phyloP scores from a whole-genome alignment of 2,888 invertebrate species.

The Ochropacha duplaris region DNA sequence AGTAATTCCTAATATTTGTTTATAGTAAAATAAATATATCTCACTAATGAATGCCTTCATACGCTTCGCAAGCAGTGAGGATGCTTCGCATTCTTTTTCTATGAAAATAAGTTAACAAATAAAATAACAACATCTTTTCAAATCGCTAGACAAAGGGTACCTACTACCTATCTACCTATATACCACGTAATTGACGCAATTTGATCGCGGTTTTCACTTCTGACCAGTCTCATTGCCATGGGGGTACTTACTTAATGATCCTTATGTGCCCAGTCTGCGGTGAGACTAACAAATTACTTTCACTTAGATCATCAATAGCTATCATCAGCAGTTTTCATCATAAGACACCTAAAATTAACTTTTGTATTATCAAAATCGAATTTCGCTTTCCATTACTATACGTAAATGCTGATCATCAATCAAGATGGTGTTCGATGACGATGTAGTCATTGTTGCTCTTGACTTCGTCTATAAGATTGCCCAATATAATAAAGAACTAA shows the following conservation, averaged over 20 bases:
- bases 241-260: constrained; percentile 40
- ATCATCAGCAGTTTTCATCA: constrained; percentile 39
- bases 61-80: not conserved
- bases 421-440: constrained; percentile 23
- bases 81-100: not conserved
- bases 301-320: constrained; percentile 50
- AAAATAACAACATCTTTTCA: constrained; percentile 8
- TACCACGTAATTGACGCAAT: constrained; percentile 20
- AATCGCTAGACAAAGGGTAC: constrained; percentile 4
- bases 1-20: not conserved
- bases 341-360: constrained; percentile 41
- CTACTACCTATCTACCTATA: constrained; percentile 4
- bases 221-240: constrained; percentile 29
- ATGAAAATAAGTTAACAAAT: not conserved
- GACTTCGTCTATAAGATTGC: constrained; percentile 5
- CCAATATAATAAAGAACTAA: constrained; percentile 7
- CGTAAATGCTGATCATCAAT: constrained; percentile 28
- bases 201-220: constrained; percentile 41
- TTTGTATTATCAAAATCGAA: constrained; percentile 30
- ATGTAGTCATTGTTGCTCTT: constrained; percentile 3
- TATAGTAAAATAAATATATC: too few species aligned
- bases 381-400: constrained; percentile 43
- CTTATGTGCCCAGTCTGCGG: constrained; percentile 51
- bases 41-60: not conserved
- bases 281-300: constrained; percentile 61